These are phyloP conservation scores for Otis tarda DNA, from an alignment of 2,113 vertebrate species.

Conservation along the genomic window DNA sequence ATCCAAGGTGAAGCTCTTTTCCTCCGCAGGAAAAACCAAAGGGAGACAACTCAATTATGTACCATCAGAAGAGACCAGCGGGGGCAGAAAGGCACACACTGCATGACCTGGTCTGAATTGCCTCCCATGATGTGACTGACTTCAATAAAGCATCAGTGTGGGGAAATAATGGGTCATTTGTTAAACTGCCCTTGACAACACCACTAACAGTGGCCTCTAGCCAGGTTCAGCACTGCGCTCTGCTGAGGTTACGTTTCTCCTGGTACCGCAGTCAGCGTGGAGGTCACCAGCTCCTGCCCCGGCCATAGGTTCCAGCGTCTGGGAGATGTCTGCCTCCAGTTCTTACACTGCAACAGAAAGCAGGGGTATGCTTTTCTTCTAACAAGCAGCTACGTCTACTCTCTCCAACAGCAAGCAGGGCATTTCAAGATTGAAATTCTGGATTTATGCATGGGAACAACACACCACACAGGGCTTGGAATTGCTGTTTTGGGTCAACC, in stretches of 20 bases:
- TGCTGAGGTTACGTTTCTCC: rapidly evolving
- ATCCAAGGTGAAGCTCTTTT: background rate
- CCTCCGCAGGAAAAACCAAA: background rate
- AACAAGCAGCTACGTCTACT: background rate
- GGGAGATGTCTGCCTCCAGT: background rate
- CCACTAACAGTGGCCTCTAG: background rate
- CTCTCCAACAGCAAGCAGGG: background rate
- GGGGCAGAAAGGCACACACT: background rate
- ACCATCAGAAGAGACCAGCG: background rate
- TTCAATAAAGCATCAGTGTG: background rate
- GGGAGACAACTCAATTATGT: background rate
- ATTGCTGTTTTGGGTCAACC: rapidly evolving
- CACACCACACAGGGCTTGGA: background rate
- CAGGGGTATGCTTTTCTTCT: background rate
- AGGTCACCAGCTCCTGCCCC: background rate
- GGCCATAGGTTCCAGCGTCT: rapidly evolving
- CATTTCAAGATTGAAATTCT: background rate
- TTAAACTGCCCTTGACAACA: background rate
- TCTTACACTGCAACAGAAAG: background rate
- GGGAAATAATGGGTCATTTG: background rate
- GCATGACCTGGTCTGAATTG: background rate
- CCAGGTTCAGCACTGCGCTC: background rate
- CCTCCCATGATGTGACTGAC: background rate
- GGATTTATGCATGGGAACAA: background rate
- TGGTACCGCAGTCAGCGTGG: rapidly evolving